Evolutionary conservation across 1,140 invertebrate genomes (phyloP), one percentile per base, ranked within the genome.

Genomic region (Dreissena rostriformis): DNA sequence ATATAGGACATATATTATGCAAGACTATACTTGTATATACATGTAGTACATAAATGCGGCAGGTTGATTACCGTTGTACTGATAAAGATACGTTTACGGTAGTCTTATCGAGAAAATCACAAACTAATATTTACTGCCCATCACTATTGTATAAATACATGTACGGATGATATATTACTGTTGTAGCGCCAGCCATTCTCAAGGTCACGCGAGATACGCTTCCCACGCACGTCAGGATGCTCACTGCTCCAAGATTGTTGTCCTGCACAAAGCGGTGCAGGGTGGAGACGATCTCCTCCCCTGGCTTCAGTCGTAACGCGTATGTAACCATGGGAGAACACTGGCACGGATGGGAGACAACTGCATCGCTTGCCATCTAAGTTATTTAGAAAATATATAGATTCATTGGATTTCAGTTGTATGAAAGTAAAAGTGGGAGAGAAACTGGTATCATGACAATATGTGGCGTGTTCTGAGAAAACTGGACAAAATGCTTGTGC

Each of bases 221-320:
- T 8, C 94, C 94, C 70, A 92, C 91, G 89, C 93, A 94, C 14
- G 93, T 93, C 57, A 94, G 74, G n/a, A 94, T 86, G 84, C 93
- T 94, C 22, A 91, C 93, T 24, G 94, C 90, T n/a, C 88, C 86
- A 14, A 93, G 86, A 0, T 87, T 78, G 22, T 91, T 86, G 11
- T 86, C 55, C 24, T 86, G 74, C 0, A 93, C 92, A 87, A 91
- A 90, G 14, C 91, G 53, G 55, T 89, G 39, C 63, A 94, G 77
- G 39, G 70, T 29, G 28, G 87, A 49, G n/a, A 86, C 88, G 55
- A 94, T 86, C 86, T 94, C 93, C 80, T 90, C 82, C 11, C 92
- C 93, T 6, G 93, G 93, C n/a, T 52, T 66, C 8, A 94, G 82
- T 51, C 93, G 84, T 55, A 93, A 49, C 2, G 88, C 76, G 55